Percentiles rank a stretch among this genome's conserved stretches.
Evolutionary conservation across 2,888 invertebrate species (phyloP).

Genomic region (Panopea generosa): DNA sequence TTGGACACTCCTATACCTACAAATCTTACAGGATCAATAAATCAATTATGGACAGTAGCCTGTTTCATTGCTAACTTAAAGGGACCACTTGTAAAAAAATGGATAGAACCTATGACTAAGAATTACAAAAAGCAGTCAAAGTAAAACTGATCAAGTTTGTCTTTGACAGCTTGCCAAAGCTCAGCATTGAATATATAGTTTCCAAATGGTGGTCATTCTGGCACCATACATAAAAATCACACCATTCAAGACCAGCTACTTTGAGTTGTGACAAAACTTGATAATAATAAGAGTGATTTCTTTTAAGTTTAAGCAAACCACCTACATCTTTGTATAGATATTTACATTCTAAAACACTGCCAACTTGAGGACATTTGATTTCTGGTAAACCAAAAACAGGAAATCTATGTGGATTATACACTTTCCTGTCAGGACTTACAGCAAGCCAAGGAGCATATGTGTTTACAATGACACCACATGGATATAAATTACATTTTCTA

Average conservation of each 20-base stretch:
- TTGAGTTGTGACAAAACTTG: too few relatives aligned
- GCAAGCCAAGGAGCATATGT: conserved; percentile 7
- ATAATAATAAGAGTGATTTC: too few relatives aligned
- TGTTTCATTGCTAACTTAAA: conserved; percentile 17
- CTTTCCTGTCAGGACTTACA: conserved; percentile 14
- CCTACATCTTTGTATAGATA: background rate
- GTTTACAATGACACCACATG: conserved; percentile 8
- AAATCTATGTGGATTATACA: conserved; percentile 17
- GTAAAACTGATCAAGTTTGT: background rate
- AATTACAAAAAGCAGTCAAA: too few relatives aligned
- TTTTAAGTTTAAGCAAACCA: conserved; percentile 15
- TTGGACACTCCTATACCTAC: conserved; percentile 18
- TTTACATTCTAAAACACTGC: conserved; percentile 17
- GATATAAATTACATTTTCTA: conserved; percentile 14
- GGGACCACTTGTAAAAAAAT: conserved; percentile 14
- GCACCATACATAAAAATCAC: conserved; percentile 29
- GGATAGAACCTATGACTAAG: too few relatives aligned
- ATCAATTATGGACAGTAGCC: conserved; percentile 35
- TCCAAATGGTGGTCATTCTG: conserved; percentile 22
- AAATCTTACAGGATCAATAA: conserved; percentile 15
- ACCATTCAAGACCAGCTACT: conserved; percentile 17
- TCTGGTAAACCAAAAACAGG: conserved; percentile 17
- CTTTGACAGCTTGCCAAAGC: background rate
- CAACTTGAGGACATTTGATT: conserved; percentile 34
- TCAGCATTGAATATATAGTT: background rate